Evolutionary conservation across 2,113 vertebrate species (phyloP), one percentile per base, ranked within the genome.

Genomic region (Myiozetetes cayanensis): DNA sequence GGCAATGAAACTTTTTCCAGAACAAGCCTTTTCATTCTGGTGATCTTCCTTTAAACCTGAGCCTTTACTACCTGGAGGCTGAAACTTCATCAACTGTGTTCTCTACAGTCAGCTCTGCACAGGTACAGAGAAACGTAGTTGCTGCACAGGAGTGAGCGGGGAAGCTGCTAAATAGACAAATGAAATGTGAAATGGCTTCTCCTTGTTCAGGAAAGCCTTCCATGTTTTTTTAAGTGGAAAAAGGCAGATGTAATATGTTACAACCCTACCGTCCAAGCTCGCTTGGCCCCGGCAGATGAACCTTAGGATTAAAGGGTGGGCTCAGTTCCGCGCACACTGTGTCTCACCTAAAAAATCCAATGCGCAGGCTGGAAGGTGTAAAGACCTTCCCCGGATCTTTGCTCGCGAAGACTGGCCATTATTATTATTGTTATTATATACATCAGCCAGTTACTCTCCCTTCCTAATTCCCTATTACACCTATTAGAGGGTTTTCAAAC

Each of bases 131-230:
- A 85, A 92, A 14, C 0, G 0, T 16, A 56, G 11, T 23, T 56
- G 17, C 4, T 2, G 0, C 13, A 21, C 0, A 52, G 44, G 49
- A 41, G 3, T 9, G 44, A 41, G 3, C 9, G 13, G 10, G 25
- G 35, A 85, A 46, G 11, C 24, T 39, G 11, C 6, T 79, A 27
- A 39, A 43, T 2, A 70, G 33, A 18, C 37, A 74, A 78, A 53
- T 19, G 13, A 41, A 41, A 41, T 13, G 7, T 85, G 43, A 67
- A 90, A 62, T 3, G 66, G 8, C 4, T 78, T 79, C 43, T 50
- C 10, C 14, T 75, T 37, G 13, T 43, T 63, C 33, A 41, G 44
- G 44, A 79, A 75, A 79, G 19, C 2, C 14, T 82, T 14, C 4
- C 4, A 8, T 47, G 14, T 47, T 3, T 4, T 19, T 24, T 28